Base-by-base conservation (phyloP, 2,113 vertebrate genomes). In the Carassius carassius region DNA sequence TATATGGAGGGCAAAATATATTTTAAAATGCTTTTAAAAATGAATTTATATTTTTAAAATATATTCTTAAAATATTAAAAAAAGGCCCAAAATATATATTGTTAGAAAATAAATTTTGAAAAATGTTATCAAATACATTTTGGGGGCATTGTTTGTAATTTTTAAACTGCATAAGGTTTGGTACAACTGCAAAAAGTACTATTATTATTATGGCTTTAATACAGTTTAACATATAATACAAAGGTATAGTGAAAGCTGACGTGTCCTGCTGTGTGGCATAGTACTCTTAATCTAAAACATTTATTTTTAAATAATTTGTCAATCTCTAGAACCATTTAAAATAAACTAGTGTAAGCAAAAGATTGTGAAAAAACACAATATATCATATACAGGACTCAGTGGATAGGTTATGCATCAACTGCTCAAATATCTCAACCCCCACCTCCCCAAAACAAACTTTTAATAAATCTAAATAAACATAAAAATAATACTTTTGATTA, bases 151-250 rank as follows among this genome's bases (percentile, higher is more conserved):
- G 3, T 49, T 49, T 13, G 12, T 4, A 49, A 13, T 13, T 49
- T 49, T 13, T 49, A 49, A 49, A 49, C 13, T 65, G 62, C 25
- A 7, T 65, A 14, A 7, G 25, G 25, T 29, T 29, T 25, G 14
- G 25, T 32, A 67, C 63, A 17, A 17, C 25, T 67, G 25, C 25
- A 32, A 32, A 9, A 32, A 32, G 63, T 67, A 32, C 63, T 67
- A 29, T 67, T 29, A 32, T 67, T 67, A 67, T 67, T 63, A 63
- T 25, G 23, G 29, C 23, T 63, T 65, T 70, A 70, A 70, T 70
- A 70, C 67, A 70, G 67, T 17, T 37, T 37, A 3, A 37, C 29
- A 65, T 29, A 32, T 17, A 10, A 69, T 16, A 69, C 13, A 32
- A 32, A 67, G 12, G 23, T 67, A 29, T 70, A 37, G 17, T 37